phyloP scores from a whole-genome alignment of 2,797 vertebrate genomes.

The Trachurus trachurus region DNA sequence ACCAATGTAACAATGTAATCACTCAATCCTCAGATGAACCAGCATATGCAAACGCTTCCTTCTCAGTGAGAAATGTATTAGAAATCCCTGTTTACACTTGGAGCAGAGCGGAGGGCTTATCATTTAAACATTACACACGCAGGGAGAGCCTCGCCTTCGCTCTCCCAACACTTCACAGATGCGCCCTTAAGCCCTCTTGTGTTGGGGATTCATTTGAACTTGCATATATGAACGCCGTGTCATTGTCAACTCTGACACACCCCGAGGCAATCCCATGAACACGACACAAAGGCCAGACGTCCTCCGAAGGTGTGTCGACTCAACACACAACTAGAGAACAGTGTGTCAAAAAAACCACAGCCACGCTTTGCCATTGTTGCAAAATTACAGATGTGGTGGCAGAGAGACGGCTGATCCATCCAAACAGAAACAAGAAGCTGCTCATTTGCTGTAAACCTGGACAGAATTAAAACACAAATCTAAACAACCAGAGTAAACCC shows the following conservation, averaged over 20 bases:
- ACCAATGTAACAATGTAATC: neutral
- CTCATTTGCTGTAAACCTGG: constrained; percentile 15
- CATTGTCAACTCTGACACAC: constrained; percentile 40
- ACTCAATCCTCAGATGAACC: constrained; percentile 1
- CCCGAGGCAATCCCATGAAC: constrained; percentile 17
- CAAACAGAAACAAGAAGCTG: constrained; percentile 32
- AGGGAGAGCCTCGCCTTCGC: constrained; percentile 15
- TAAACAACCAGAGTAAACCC: constrained; percentile 7
- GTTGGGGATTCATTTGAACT: constrained; percentile 7
- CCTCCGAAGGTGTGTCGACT: constrained; percentile 50
- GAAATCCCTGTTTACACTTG: constrained; percentile 46
- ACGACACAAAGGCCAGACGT: constrained; percentile 49
- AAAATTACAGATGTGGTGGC: too few species aligned
- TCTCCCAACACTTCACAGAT: constrained; percentile 52
- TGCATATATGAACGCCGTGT: neutral
- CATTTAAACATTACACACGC: constrained; percentile 14
- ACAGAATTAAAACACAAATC: constrained; percentile 19
- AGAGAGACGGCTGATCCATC: neutral
- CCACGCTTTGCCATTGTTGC: constrained; percentile 31
- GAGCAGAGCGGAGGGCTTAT: constrained; percentile 2
- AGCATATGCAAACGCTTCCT: constrained; percentile 18
- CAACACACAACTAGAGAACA: neutral
- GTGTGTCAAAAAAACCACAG: constrained; percentile 32
- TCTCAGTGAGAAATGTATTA: constrained; percentile 6
- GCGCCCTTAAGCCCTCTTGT: constrained; percentile 3